These are phyloP conservation scores for Ditylenchus dipsaci DNA, from an alignment of 1,140 invertebrate genomes.

Conservation along the genomic window DNA sequence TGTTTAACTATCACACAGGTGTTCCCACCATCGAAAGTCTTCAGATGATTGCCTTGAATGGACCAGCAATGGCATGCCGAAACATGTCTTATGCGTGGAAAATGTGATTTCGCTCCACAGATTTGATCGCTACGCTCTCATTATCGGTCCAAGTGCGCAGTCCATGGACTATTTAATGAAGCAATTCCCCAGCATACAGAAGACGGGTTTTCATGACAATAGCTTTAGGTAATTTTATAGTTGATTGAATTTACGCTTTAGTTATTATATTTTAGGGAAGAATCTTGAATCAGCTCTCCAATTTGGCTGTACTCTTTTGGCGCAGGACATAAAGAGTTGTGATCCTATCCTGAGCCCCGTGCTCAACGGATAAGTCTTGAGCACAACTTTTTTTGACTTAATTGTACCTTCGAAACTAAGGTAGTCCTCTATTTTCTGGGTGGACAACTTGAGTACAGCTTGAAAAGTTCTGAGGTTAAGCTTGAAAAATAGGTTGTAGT, in stretches of 20 bases:
- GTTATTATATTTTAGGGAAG: conserved; percentile 67
- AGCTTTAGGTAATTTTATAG: conserved; percentile 68
- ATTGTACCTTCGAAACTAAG: no score
- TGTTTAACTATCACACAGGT: no score
- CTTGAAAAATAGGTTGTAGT: no score
- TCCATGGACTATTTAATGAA: conserved; percentile 84
- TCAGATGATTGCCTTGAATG: conserved; percentile 86
- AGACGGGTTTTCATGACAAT: conserved; percentile 97
- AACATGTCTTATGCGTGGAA: conserved; percentile 95
- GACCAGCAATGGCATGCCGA: conserved; percentile 91
- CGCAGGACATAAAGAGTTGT: conserved; percentile 98
- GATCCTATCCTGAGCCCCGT: conserved; percentile 99
- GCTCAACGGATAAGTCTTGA: conserved; percentile 87
- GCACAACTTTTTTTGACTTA: no score
- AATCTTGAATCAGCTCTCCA: conserved; percentile 94
- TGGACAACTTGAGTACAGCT: no score
- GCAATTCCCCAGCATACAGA: conserved; percentile 83
- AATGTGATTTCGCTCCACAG: conserved; percentile 98
- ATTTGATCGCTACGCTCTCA: conserved; percentile 96
- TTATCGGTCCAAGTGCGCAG: conserved; percentile 98
- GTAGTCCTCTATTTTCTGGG: no score
- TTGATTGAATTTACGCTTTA: neutral
- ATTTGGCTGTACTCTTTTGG: conserved; percentile 94
- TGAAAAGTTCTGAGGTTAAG: no score
- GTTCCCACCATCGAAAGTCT: no score